phyloP scores from a whole-genome alignment of 2,797 vertebrate genomes.

The Sphenopsis melanotis region DNA sequence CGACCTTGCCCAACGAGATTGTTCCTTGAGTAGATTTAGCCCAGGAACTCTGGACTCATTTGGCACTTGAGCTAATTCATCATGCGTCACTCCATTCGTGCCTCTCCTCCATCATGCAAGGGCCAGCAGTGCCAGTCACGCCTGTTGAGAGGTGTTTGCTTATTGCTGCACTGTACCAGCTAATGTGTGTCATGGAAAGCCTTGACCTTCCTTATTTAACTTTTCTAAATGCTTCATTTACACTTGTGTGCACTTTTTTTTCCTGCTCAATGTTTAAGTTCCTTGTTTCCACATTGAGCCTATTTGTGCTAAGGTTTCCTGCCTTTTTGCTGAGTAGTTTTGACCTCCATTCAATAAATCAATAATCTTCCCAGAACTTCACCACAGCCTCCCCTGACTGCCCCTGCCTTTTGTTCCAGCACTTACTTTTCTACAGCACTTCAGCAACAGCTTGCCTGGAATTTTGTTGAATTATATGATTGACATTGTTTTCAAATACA shows the following conservation, averaged over 20 bases:
- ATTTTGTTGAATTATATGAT: background rate
- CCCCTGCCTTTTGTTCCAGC: background rate
- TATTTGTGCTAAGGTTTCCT: constrained; percentile 54
- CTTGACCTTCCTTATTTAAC: constrained; percentile 54
- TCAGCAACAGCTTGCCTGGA: background rate
- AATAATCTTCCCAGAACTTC: constrained; percentile 33
- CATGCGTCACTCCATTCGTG: background rate
- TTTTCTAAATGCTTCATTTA: constrained; percentile 17
- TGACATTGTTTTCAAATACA: background rate
- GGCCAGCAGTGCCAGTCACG: background rate
- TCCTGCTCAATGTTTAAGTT: background rate
- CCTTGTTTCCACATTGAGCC: background rate
- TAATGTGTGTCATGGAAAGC: constrained; percentile 22
- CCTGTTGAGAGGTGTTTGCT: constrained; percentile 10
- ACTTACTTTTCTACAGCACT: background rate
- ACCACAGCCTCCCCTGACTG: background rate
- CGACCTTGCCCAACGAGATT: background rate
- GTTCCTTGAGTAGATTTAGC: background rate
- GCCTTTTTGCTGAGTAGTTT: constrained; percentile 46
- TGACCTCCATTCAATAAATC: constrained; percentile 44
- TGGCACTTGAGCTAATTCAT: background rate
- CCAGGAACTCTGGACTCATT: background rate
- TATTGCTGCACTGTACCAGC: background rate
- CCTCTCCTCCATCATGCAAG: background rate
- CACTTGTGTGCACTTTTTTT: constrained; percentile 22